Conservation (phyloP, 2,113 vertebrate species). For the Arizona elegans region DNA sequence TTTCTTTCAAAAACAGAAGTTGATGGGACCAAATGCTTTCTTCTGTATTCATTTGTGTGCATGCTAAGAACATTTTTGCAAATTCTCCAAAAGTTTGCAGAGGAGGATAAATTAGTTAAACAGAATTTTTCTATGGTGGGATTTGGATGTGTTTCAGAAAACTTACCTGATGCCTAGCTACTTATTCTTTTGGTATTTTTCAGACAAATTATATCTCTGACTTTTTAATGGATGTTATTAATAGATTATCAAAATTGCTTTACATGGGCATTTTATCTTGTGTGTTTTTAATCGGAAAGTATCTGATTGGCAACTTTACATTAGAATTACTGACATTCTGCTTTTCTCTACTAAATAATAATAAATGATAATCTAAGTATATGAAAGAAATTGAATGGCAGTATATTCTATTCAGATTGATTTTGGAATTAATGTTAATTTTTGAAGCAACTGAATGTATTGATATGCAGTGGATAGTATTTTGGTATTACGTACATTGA, state of each 20-base stretch:
- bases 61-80: background rate
- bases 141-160: background rate
- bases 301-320: background rate
- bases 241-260: background rate
- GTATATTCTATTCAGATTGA: background rate
- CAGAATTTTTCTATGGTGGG: background rate
- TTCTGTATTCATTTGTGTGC: background rate
- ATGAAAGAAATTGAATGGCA: background rate
- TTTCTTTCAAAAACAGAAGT: background rate
- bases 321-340: background rate
- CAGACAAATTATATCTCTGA: background rate
- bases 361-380: background rate
- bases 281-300: background rate
- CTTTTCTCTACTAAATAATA: background rate
- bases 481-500: background rate
- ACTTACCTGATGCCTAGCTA: background rate
- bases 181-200: background rate
- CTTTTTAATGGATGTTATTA: background rate
- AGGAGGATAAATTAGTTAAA: background rate
- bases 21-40: background rate
- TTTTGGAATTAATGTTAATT: background rate
- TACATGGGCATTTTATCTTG: background rate
- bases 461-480: background rate
- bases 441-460: background rate
- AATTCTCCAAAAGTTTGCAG: no score